Percentiles rank a stretch among this genome's conserved stretches.
Conservation (phyloP, 2,113 vertebrate species). For the Terrapene triunguis region DNA sequence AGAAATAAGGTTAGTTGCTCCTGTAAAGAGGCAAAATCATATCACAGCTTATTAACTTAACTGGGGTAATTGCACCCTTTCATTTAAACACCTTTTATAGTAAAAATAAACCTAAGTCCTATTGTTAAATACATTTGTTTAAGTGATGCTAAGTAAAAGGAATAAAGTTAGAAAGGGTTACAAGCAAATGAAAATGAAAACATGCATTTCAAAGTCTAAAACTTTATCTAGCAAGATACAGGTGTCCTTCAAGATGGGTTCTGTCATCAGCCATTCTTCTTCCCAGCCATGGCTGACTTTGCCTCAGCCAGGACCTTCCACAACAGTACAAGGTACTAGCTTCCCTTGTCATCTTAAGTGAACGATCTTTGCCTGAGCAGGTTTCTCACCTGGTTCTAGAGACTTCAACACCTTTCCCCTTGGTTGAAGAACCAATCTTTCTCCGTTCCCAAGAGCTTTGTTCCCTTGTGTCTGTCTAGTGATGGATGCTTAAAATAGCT, state of each 20-base stretch:
- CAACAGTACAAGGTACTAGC: not conserved
- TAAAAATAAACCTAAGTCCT: not conserved
- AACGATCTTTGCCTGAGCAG: not conserved
- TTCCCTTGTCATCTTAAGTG: not conserved
- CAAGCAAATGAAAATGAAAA: not conserved
- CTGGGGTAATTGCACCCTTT: not conserved
- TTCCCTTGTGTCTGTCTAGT: not conserved
- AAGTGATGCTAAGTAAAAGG: not conserved
- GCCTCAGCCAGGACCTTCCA: not conserved
- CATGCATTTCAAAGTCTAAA: not conserved
- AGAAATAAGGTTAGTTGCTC: not conserved
- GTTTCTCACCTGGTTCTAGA: not conserved
- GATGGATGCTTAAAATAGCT: not conserved
- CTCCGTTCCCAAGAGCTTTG: not conserved
- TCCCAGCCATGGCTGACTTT: not conserved
- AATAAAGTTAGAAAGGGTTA: not conserved
- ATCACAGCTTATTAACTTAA: not conserved
- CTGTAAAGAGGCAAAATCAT: not conserved
- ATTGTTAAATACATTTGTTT: too few species aligned
- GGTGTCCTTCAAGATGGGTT: not conserved
- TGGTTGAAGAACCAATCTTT: not conserved
- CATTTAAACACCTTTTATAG: not conserved
- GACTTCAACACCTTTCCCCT: not conserved
- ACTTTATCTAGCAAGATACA: not conserved
- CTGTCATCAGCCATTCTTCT: not conserved